phyloP scores from a whole-genome alignment of 1,140 invertebrate genomes.

The Potamilus streckersoni region DNA sequence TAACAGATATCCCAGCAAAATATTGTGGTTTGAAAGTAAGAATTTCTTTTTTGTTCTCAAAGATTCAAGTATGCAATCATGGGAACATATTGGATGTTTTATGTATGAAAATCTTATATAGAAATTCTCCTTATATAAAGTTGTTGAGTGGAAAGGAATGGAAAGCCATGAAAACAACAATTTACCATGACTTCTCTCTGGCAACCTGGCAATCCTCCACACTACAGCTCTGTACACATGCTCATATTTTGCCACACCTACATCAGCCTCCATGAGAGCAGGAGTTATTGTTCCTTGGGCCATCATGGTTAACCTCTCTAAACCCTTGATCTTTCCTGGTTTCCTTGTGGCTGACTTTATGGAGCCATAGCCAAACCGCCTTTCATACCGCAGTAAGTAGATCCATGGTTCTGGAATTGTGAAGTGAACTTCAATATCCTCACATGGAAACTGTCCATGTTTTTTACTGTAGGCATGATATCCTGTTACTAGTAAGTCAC shows the following conservation, averaged over 20 bases:
- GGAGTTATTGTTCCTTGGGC: constrained; percentile 85
- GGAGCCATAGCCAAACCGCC: constrained; percentile 98
- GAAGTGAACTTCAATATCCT: constrained; percentile 95
- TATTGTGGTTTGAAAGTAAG: too few relatives aligned
- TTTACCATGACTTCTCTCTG: constrained; percentile 96
- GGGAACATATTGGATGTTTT: too few relatives aligned
- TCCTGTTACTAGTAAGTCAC: constrained; percentile 95
- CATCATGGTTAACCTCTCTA: constrained; percentile 74
- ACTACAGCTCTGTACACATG: constrained; percentile 97
- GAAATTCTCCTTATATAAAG: too few relatives aligned
- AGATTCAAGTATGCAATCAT: too few relatives aligned
- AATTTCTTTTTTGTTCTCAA: too few relatives aligned
- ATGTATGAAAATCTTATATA: too few relatives aligned
- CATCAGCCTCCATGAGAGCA: constrained; percentile 96
- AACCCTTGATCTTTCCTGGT: constrained; percentile 74
- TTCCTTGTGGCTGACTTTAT: constrained; percentile 95
- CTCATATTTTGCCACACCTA: constrained; percentile 99
- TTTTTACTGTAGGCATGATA: constrained; percentile 95
- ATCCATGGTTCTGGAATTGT: constrained; percentile 99
- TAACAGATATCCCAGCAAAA: too few relatives aligned
- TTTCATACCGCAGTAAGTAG: constrained; percentile 98
- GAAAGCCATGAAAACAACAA: background rate
- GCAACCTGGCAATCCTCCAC: constrained; percentile 96
- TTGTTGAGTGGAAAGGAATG: too few relatives aligned
- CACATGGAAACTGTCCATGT: constrained; percentile 82